These are phyloP conservation scores for honey bee (Apis mellifera) DNA, from an alignment of 1,140 invertebrate species.

Conservation along the genomic window Amel_HAv3.1 CM009943.2:3179001-3179500, in stretches of 20 bases:
- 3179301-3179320: constrained; percentile 63
- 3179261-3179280: constrained; percentile 81
- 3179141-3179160: background rate
- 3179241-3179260: constrained; percentile 78
- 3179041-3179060: too few relatives aligned
- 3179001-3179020: too few relatives aligned
- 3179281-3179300: constrained; percentile 70
- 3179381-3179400: constrained; percentile 63
- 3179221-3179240: constrained; percentile 81
- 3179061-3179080: too few relatives aligned
- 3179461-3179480: constrained; percentile 70
- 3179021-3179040: too few relatives aligned
- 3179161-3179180: constrained; percentile 77
- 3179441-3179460: constrained; percentile 45
- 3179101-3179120: too few relatives aligned
- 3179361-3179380: background rate
- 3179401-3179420: constrained; percentile 82
- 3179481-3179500: constrained; percentile 81
- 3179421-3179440: constrained; percentile 69
- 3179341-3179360: constrained; percentile 33
- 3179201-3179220: constrained; percentile 78
- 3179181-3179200: constrained; percentile 53
- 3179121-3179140: too few relatives aligned
- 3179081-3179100: too few relatives aligned
- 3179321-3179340: constrained; percentile 23